These are phyloP conservation scores for Spondyliosoma cantharus DNA, from an alignment of 2,797 vertebrate species.

Conservation along the genomic window DNA sequence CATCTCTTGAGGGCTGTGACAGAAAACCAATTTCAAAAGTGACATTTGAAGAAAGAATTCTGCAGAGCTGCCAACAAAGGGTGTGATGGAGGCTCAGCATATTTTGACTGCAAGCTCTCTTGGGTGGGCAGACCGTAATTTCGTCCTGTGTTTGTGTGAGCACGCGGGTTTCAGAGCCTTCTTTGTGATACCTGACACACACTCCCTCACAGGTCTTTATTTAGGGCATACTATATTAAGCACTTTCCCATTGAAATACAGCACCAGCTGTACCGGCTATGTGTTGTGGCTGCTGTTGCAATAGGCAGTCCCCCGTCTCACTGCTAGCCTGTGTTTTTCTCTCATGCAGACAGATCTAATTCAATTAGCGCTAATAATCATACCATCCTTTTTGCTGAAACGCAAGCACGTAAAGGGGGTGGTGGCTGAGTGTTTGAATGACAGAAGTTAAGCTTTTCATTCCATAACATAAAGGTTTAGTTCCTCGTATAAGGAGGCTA, in stretches of 20 bases:
- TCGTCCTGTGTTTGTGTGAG: constrained; percentile 78
- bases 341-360: constrained; percentile 76
- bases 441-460: constrained; percentile 13
- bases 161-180: constrained; percentile 74
- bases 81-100: constrained; percentile 69
- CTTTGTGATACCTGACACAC: constrained; percentile 90
- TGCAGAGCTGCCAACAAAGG: constrained; percentile 62
- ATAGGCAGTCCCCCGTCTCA: constrained; percentile 57
- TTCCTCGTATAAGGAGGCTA: constrained; percentile 6
- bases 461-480: constrained; percentile 7
- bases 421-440: constrained; percentile 15
- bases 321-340: constrained; percentile 68
- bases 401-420: constrained; percentile 32
- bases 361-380: constrained; percentile 73
- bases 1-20: constrained; percentile 46
- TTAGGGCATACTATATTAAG: constrained; percentile 88
- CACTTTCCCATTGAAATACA: constrained; percentile 90
- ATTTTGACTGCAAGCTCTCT: constrained; percentile 73
- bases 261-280: constrained; percentile 87
- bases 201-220: constrained; percentile 84
- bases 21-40: constrained; percentile 59
- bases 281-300: constrained; percentile 82
- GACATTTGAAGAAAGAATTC: constrained; percentile 68
- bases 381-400: constrained; percentile 54
- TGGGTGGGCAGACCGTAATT: constrained; percentile 65